Base-by-base conservation (phyloP, 1,140 invertebrate species). In the Ceratina calcarata region DNA sequence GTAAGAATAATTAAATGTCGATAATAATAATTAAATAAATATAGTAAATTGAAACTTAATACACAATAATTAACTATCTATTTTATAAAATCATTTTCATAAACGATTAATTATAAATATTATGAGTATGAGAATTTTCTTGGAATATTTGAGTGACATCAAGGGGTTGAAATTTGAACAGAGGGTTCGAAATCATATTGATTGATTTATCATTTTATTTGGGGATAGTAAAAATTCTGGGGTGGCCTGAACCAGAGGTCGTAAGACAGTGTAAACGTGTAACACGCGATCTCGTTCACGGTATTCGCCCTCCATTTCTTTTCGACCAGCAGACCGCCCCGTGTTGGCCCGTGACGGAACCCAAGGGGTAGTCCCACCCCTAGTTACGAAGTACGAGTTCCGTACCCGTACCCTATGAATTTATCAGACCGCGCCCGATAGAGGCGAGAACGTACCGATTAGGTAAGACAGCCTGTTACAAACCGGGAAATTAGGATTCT, bases 341-440 rank as follows among this genome's bases (percentile, higher is more conserved):
- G 74, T 61, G 65, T 69, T 53, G 45, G 55, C 16, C 62, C 18
- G 73, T 45, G 37, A 58, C 53, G 55, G 53, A 22, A 69, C 6
- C 55, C 15, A 37, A 77, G 45, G 74, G 74, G 66, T 69, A 61
- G 74, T 77, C 74, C 74, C 66, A 77, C 74, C 74, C 74, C 66
- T 77, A 69, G 18, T 24, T 22, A 27, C 37, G 20, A 3, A 16
- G 20, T 55, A 18, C 37, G 57, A 53, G 37, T 45, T 45, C 51
- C 37, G 66, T 77, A 24, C 65, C 51, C 37, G 66, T 77, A 24
- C 65, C 65, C 74, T 66, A 69, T 67, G 74, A 77, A 77, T 77
- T 77, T 77, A 69, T 69, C 66, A 69, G 22, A 45, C 22, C 15
- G 51, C 55, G 24, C 12, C 65, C 65, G 64, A 68, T 58, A 49